Conservation (phyloP, 2,797 vertebrate genomes). For the Chelonia mydas region DNA sequence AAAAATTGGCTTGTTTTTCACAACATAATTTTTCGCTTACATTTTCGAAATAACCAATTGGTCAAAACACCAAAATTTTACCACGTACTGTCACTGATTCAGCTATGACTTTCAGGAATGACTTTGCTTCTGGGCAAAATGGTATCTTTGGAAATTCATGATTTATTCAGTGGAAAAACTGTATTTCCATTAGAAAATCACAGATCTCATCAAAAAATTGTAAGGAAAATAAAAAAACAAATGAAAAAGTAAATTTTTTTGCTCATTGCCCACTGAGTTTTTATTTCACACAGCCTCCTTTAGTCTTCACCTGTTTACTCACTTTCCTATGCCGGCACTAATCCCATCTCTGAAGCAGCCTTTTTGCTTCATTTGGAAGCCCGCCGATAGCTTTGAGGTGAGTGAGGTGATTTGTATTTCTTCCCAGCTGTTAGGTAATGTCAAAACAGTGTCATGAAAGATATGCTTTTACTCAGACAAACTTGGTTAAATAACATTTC, state of each 20-base stretch:
- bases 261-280: background rate
- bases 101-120: background rate
- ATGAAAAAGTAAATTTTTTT: background rate
- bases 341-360: background rate
- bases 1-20: background rate
- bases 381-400: background rate
- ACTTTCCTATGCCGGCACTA: background rate
- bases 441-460: background rate
- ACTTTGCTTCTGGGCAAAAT: constrained; percentile 3
- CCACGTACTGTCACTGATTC: background rate
- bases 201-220: constrained; percentile 29
- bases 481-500: background rate
- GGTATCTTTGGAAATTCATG: background rate
- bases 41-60: constrained; percentile 4
- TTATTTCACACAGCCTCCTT: background rate
- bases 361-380: background rate
- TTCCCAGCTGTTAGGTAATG: background rate
- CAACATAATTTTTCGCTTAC: constrained; percentile 1
- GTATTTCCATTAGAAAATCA: constrained; percentile 22
- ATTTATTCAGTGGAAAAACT: constrained; percentile 36
- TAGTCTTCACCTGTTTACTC: rapidly evolving
- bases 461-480: background rate
- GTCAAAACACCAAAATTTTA: background rate
- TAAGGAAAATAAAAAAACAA: background rate
- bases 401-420: background rate